Evolutionary conservation across 2,113 vertebrate species (phyloP).

Genomic region (Okapia johnstoni): DNA sequence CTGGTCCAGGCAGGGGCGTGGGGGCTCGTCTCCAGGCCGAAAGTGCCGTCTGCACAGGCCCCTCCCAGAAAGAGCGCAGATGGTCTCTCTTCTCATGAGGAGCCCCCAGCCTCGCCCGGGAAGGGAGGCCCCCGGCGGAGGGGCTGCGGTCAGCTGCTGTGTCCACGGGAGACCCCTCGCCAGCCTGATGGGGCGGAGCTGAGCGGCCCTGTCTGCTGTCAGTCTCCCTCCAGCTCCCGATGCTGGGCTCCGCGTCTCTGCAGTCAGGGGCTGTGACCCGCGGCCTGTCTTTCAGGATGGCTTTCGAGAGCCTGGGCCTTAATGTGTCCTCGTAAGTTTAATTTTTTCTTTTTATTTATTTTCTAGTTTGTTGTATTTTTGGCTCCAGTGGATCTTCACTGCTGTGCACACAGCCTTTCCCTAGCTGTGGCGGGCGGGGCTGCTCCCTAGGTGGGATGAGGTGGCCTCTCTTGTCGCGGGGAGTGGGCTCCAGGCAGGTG

Average conservation of each 20-base stretch:
- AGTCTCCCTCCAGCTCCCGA: no score
- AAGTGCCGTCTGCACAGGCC: neutral
- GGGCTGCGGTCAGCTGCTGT: neutral
- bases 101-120: neutral
- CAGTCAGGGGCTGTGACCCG: rapidly evolving
- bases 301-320: neutral
- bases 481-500: rapidly evolving
- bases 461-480: rapidly evolving
- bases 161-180: neutral
- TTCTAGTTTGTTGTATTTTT: neutral
- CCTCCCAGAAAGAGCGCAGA: neutral
- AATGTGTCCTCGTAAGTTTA: neutral
- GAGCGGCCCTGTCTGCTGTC: neutral
- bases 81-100: neutral
- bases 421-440: neutral
- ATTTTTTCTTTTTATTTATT: neutral
- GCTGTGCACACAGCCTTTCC: neutral
- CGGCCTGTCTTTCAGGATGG: neutral
- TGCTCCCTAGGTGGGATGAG: neutral
- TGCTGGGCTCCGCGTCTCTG: neutral
- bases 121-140: neutral
- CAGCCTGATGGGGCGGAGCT: neutral
- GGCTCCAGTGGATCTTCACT: neutral
- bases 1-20: neutral
- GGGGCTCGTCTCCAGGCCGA: neutral